Evolutionary conservation across 1,140 invertebrate genomes (phyloP), one percentile per base, ranked within the genome.

Genomic region (Frieseomelitta varia): DNA sequence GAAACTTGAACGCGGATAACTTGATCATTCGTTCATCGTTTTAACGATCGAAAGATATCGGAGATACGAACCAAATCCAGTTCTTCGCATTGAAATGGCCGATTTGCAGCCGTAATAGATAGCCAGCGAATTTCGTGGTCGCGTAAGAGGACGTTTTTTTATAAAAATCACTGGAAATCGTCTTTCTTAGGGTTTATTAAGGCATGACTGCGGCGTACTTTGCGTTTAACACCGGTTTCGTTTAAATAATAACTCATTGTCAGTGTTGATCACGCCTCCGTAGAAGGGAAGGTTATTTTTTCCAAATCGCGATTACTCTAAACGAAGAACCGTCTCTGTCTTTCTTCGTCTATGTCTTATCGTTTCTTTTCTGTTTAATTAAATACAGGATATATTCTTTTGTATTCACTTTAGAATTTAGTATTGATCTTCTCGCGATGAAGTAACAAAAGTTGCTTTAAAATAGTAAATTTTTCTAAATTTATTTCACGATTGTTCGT

Each of bases 211-310:
- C 47, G 51, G 80, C 51, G n/a, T n/a, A 68, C n/a, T 83, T 51
- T 47, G 55, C 76, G 19, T 69, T 79, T 84, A 84, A 79, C 79
- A 65, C 1, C 76, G 19, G 4, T 12, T 47, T 61, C 58, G 67
- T 84, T 84, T 79, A 72, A 84, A 84, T 65, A 73, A 79, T 84
- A 84, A 84, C 47, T 65, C 76, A 65, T 19, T 55, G 24, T 39
- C 76, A 65, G n/a, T 55, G 24, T 39, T 84, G 68, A 72, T 73
- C 65, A 73, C 68, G 68, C 51, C 24, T 72, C 30, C 82, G 56
- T 53, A 71, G 27, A 30, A 4, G 6, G 24, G 39, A 63, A 21
- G 55, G 39, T 55, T n/a, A 69, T 77, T n/a, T n/a, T n/a, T n/a
- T n/a, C n/a, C n/a, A 77, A 83, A 72, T 79, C 76, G 30, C 30